phyloP scores from a whole-genome alignment of 1,140 invertebrate genomes.

The Daktulosphaira vitifoliae region DNA sequence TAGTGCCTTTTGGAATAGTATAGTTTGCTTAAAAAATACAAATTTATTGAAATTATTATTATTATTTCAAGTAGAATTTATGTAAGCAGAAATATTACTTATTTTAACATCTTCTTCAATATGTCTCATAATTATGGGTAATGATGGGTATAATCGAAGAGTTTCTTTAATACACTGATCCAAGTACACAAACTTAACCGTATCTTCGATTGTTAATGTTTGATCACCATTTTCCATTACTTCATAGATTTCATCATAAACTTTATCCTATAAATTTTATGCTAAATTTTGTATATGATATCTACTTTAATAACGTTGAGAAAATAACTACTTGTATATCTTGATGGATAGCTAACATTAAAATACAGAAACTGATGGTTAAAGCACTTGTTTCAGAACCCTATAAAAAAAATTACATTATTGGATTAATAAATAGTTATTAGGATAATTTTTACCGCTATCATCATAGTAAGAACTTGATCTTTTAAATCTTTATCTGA shows the following conservation, averaged over 20 bases:
- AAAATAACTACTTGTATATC: no score
- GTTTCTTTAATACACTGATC: constrained; percentile 51
- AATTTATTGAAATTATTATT: no score
- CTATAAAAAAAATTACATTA: constrained; percentile 41
- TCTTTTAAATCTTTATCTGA: background rate
- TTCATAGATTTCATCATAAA: no score
- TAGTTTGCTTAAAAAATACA: no score
- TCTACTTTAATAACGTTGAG: no score
- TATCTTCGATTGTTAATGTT: constrained; percentile 47
- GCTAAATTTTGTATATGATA: no score
- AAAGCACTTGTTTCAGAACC: constrained; percentile 60
- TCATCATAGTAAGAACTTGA: background rate
- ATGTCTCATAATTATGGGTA: constrained; percentile 49
- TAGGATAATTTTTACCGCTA: background rate
- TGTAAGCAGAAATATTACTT: background rate
- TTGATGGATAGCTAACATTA: no score
- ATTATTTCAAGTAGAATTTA: no score
- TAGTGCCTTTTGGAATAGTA: no score
- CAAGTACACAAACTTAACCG: constrained; percentile 50
- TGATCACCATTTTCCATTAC: constrained; percentile 45
- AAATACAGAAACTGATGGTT: constrained; percentile 44
- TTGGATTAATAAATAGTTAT: background rate
- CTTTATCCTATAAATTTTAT: no score
- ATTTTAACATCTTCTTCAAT: constrained; percentile 46
- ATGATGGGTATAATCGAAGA: constrained; percentile 53